These are phyloP conservation scores for Panagrolaimus sp. DNA, from an alignment of 1,140 invertebrate species.

Conservation along the genomic window DNA sequence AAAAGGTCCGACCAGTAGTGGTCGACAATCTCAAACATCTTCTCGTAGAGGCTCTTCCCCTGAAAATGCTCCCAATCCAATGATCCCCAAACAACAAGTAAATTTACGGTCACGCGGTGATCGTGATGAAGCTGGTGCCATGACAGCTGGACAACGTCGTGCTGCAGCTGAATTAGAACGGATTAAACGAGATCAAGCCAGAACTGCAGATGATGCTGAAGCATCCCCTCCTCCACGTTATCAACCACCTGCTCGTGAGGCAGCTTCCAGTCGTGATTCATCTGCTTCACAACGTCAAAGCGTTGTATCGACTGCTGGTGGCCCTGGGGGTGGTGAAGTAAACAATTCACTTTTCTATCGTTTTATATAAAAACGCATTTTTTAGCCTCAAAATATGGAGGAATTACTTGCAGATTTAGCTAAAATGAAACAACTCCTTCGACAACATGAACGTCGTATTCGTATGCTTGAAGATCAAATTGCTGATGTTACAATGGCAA, in stretches of 20 bases:
- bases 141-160: slow-evolving; percentile 46
- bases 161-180: slow-evolving; percentile 53
- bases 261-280: not conserved
- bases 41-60: slow-evolving; percentile 35
- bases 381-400: not conserved
- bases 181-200: slow-evolving; percentile 50
- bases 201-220: slow-evolving; percentile 31
- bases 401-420: slow-evolving; percentile 70
- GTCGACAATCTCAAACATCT: slow-evolving; percentile 9
- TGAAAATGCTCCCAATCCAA: slow-evolving; percentile 46
- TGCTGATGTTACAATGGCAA: slow-evolving; percentile 43
- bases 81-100: slow-evolving; percentile 52
- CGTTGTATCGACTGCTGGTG: slow-evolving; percentile 28
- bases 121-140: slow-evolving; percentile 38
- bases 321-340: slow-evolving; percentile 10
- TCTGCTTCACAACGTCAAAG: slow-evolving; percentile 24
- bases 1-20: slow-evolving; percentile 3
- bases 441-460: slow-evolving; percentile 86
- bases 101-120: slow-evolving; percentile 36
- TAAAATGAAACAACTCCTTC: slow-evolving; percentile 82
- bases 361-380: not conserved
- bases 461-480: slow-evolving; percentile 68
- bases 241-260: not conserved
- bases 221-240: slow-evolving; percentile 17
- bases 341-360: not conserved